phyloP scores from a whole-genome alignment of 2,888 invertebrate genomes.

The Clivina fossor region DNA sequence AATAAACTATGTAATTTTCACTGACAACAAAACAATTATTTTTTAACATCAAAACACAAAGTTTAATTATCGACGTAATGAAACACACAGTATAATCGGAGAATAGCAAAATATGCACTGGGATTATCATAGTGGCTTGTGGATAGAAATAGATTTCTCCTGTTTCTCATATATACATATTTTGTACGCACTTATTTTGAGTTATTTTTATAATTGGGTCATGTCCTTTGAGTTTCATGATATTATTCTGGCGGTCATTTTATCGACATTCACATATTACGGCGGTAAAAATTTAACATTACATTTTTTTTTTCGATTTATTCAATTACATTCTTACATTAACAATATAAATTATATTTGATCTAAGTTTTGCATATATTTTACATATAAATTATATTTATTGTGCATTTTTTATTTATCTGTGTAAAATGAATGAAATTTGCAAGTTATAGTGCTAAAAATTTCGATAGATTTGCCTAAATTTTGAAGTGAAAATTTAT shows the following conservation, averaged over 20 bases:
- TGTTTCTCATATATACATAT: slow-evolving; percentile 22
- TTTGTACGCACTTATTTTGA: slow-evolving; percentile 27
- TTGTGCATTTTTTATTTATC: too few relatives aligned
- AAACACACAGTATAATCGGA: too few relatives aligned
- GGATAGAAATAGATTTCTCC: slow-evolving; percentile 25
- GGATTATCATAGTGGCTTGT: slow-evolving; percentile 16
- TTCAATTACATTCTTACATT: slow-evolving; percentile 7
- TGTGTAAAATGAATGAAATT: too few relatives aligned
- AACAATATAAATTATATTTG: slow-evolving; percentile 5
- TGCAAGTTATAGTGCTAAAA: slow-evolving; percentile 1
- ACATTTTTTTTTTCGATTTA: slow-evolving; percentile 4
- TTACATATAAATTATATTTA: slow-evolving; percentile 5
- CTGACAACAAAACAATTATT: neutral
- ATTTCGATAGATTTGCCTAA: neutral
- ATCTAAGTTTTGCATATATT: neutral
- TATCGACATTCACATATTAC: slow-evolving; percentile 24
- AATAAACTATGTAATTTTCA: slow-evolving; percentile 3
- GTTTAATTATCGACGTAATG: too few relatives aligned
- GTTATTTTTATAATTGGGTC: slow-evolving; percentile 34
- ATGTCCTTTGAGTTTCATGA: slow-evolving; percentile 31
- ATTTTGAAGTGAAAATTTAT: neutral
- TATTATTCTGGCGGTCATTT: slow-evolving; percentile 32
- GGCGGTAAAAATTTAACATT: slow-evolving; percentile 14
- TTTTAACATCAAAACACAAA: too few relatives aligned
- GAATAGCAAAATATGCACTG: too few relatives aligned